Evolutionary conservation across 2,113 vertebrate genomes (phyloP), one percentile per base, ranked within the genome.

Genomic region (Platysternon megacephalum): DNA sequence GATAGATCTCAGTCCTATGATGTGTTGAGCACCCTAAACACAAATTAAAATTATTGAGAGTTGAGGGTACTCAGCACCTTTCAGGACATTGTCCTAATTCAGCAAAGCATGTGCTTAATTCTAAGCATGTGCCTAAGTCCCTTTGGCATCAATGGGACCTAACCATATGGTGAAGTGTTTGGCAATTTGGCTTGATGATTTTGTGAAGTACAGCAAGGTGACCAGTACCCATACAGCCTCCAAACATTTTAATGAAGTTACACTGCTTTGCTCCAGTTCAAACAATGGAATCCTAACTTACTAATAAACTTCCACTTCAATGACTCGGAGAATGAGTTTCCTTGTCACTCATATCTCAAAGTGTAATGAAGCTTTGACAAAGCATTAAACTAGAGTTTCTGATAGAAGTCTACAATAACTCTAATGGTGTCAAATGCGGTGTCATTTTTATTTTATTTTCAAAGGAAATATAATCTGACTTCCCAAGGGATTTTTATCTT

Each of bases 391-490:
- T 93, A 44, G 49, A 61, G 68, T 92, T 95, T 85, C 85, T 82
- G 79, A 95, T 89, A 95, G 65, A 96, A 95, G 84, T 90, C 93
- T 82, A 93, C 91, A 92, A 94, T 81, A 96, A 92, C 95, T 91
- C 82, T 85, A 90, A 93, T 95, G 93, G 96, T 97, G 94, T 95
- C 93, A 94, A 97, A 95, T 89, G 95, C 51, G 68, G 93, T 96
- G 93, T 97, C 96, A 95, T 89, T 98, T 98, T 97, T 97, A 97
- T 97, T 98, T 98, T 93, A 97, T 94, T 98, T 97, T 97, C 95
- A 93, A 97, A 95, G 87, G 94, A 90, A 98, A 97, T 88, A 94
- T 96, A 97, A 97, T 98, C 97, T 97, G 96, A 86, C 80, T 93
- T 98, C 98, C 96, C 96, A 92, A 84, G 96, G 95, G 97, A 98